These are phyloP conservation scores for Ataeniobius toweri DNA, from an alignment of 2,797 vertebrate species.

Conservation along the genomic window DNA sequence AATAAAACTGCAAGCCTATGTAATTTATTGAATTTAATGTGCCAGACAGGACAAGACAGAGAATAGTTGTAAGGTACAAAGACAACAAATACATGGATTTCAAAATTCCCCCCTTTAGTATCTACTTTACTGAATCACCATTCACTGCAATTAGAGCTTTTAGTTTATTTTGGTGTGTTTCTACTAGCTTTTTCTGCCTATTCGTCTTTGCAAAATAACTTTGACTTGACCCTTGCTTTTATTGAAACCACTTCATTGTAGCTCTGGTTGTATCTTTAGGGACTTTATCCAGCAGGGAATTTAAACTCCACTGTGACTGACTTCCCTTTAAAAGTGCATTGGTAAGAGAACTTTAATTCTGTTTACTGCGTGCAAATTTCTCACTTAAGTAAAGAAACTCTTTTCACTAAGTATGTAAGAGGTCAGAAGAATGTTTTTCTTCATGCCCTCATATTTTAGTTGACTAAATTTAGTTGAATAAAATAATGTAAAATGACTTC, in stretches of 20 bases:
- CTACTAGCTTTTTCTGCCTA: neutral
- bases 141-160: neutral
- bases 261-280: neutral
- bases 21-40: neutral
- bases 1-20: neutral
- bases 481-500: neutral
- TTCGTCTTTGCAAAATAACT: neutral
- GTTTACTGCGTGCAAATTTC: too few species aligned
- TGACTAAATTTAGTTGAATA: neutral
- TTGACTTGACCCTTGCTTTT: neutral
- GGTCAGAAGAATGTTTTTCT: too few species aligned
- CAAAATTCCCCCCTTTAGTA: neutral
- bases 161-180: neutral
- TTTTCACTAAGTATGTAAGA: too few species aligned
- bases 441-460: too few species aligned
- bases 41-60: too few species aligned
- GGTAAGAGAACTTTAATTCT: too few species aligned
- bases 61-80: neutral
- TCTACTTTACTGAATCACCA: neutral
- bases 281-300: neutral
- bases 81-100: neutral
- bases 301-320: neutral
- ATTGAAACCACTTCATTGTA: neutral
- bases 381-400: too few species aligned
- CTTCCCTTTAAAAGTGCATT: neutral